These are phyloP conservation scores for Scaptomyza tumidula DNA, from an alignment of 2,888 invertebrate species.

Conservation along the genomic window DNA sequence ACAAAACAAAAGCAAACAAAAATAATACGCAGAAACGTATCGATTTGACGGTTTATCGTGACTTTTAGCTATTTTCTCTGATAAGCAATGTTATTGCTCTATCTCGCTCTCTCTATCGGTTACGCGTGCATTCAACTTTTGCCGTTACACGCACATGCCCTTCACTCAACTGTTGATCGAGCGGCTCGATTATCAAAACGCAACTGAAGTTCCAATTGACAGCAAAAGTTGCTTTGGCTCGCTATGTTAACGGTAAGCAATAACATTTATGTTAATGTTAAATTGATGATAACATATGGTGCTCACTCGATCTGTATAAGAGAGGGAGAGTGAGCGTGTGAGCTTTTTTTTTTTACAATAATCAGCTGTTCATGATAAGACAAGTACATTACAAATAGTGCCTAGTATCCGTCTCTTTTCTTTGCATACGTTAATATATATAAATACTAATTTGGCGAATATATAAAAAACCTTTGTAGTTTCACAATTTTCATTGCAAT, in stretches of 20 bases:
- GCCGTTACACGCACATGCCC: not conserved
- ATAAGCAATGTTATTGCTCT: constrained; percentile 45
- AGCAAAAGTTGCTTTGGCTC: constrained; percentile 16
- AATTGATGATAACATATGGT: constrained; percentile 5
- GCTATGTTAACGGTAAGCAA: constrained; percentile 16
- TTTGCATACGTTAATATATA: no score
- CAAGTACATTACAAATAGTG: constrained; percentile 7
- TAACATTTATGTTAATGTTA: constrained; percentile 38
- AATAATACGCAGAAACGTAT: constrained; percentile 7
- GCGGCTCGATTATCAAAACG: constrained; percentile 53
- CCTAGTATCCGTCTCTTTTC: not conserved
- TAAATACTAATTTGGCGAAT: not conserved
- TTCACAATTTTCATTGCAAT: not conserved
- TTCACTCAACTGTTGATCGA: constrained; percentile 46
- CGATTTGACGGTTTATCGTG: constrained; percentile 40
- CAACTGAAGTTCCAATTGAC: constrained; percentile 42
- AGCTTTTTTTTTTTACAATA: constrained; percentile 31
- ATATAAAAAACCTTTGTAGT: not conserved
- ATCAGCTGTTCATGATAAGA: constrained; percentile 54
- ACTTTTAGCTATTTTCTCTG: constrained; percentile 27
- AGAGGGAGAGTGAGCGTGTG: constrained; percentile 9
- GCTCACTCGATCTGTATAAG: constrained; percentile 23
- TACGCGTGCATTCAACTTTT: constrained; percentile 10
- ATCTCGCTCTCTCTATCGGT: constrained; percentile 1
- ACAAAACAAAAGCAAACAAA: constrained; percentile 26